Percentiles rank a stretch among this genome's conserved stretches.
Evolutionary conservation across 2,888 invertebrate genomes (phyloP).

Genomic region (Eurois occulta): DNA sequence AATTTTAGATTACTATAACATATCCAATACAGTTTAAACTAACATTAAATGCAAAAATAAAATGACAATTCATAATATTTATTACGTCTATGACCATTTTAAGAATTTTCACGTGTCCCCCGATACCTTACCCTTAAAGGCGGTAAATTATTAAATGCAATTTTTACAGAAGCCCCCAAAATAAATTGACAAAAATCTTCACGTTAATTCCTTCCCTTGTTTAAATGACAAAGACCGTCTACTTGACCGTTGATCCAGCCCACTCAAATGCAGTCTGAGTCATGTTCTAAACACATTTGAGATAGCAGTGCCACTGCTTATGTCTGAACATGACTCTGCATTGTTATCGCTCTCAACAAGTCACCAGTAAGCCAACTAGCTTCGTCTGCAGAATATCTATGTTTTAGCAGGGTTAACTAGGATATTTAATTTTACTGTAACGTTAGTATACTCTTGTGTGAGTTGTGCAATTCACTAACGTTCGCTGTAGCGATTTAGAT

Average conservation of each 20-base stretch:
- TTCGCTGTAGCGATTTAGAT: neutral
- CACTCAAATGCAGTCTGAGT: constrained; percentile 2
- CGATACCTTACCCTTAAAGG: neutral
- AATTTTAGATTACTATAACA: no score
- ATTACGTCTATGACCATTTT: no score
- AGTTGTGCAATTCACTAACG: neutral
- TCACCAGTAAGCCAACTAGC: constrained; percentile 32
- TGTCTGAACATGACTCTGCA: constrained; percentile 28
- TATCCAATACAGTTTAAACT: no score
- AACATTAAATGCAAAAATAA: no score
- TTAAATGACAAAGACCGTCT: neutral
- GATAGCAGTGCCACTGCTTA: constrained; percentile 26
- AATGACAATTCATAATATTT: no score
- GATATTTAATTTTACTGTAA: constrained; percentile 5
- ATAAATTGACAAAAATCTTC: neutral
- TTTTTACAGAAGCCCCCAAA: neutral
- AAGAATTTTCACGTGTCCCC: no score
- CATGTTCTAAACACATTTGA: constrained; percentile 29
- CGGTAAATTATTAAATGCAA: neutral
- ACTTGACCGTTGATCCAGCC: neutral
- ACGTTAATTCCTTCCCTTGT: neutral
- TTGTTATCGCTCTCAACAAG: constrained; percentile 57
- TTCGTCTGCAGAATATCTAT: constrained; percentile 25
- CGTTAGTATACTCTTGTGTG: neutral
- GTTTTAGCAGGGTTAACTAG: neutral